Evolutionary conservation across 2,113 vertebrate species (phyloP), one percentile per base, ranked within the genome.

Genomic region (Hypomesus transpacificus): DNA sequence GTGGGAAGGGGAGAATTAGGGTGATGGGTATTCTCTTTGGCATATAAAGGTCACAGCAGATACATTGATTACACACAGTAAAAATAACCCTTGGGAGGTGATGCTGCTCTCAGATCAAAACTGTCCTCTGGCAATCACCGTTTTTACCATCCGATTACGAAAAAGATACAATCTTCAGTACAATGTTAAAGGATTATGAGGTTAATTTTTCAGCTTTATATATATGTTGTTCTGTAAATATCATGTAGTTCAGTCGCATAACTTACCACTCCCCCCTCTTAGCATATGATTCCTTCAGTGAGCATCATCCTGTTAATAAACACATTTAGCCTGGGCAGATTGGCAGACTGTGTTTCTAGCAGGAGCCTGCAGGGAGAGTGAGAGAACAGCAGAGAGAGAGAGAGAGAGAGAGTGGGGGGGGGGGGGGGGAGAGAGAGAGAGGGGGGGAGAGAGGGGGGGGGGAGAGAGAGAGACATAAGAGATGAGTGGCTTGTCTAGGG

Each of bases 11-110:
- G 24, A 8, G 18, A 65, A 56, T 31, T n/a, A 0, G 28, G 28
- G 52, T 50, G 57, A n/a, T 16, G 50, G n/a, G 64, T 13, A 11
- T 9, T 21, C 61, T 69, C 14, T 8, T 66, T 39, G 61, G 21
- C 22, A 24, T 9, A 9, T 13, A 78, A 78, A 85, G 71, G 84
- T 83, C 75, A 78, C 51, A 63, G 59, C 70, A 57, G 31, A 69
- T 68, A 72, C 71, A 85, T 60, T 26, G 34, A 78, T 79, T 3
- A 20, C 9, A 65, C 18, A n/a, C 57, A 46, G 39, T 59, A 21
- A 20, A 14, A 50, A 26, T 14, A 50, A 50, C 57, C 18, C 39
- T n/a, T 63, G 17, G 28, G 26, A n/a, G 28, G 39, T 13, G 39
- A 46, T 13, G 39, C n/a, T 2, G 54, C 21, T 57, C 46, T 70